Percentiles rank a stretch among this genome's conserved stretches.
Evolutionary conservation across 2,797 vertebrate genomes (phyloP).

Genomic region (Notamacropus eugenii): DNA sequence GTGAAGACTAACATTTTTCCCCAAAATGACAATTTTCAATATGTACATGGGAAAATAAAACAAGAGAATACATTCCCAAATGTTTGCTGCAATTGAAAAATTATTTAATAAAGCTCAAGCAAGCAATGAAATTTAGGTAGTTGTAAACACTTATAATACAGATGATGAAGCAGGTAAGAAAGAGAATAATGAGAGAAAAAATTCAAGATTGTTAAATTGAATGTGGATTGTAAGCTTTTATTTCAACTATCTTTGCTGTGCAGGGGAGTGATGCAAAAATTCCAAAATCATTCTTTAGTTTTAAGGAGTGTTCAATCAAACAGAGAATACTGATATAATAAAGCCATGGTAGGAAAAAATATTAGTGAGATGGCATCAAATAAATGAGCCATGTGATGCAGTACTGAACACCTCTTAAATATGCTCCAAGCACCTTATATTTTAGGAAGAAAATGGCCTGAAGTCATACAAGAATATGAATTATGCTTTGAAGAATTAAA

Average conservation of each 20-base stretch:
- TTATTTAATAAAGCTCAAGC: neutral
- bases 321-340: neutral
- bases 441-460: neutral
- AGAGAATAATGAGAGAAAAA: neutral
- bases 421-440: neutral
- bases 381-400: neutral
- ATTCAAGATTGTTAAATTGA: neutral
- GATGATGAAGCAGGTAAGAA: neutral
- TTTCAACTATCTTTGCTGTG: neutral
- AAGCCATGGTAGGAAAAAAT: neutral
- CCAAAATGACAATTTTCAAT: constrained; percentile 31
- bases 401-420: neutral
- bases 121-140: neutral
- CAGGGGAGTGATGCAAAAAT: neutral
- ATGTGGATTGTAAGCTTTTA: neutral
- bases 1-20: neutral
- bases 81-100: constrained; percentile 19
- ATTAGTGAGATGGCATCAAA: neutral
- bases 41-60: neutral
- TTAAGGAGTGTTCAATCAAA: constrained; percentile 27
- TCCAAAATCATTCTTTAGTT: neutral
- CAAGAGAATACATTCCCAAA: constrained; percentile 4
- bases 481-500: constrained; percentile 23
- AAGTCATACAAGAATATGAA: neutral
- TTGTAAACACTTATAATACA: neutral